These are phyloP conservation scores for Tenthredo distinguenda DNA, from an alignment of 2,888 invertebrate genomes.

Conservation along the genomic window DNA sequence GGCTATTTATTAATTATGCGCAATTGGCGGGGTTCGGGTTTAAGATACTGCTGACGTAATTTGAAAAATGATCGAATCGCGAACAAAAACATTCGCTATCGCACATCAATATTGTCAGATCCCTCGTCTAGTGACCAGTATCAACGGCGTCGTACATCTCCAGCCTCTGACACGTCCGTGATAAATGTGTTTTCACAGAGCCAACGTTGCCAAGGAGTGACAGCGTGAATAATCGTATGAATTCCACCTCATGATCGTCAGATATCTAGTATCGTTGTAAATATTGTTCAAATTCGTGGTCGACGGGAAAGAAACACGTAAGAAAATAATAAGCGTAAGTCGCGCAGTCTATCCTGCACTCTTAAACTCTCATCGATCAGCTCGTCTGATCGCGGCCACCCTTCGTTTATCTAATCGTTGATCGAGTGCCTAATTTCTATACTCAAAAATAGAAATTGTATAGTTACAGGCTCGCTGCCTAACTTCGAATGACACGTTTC, in stretches of 20 bases:
- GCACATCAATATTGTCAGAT: neutral
- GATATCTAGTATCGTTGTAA: neutral
- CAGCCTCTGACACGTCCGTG: neutral
- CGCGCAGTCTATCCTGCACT: neutral
- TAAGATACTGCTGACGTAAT: neutral
- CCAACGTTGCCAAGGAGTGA: neutral
- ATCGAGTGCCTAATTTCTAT: neutral
- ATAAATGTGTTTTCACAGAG: neutral
- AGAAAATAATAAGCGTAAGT: neutral
- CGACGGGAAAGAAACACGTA: neutral
- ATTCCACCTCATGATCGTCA: neutral
- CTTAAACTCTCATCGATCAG: neutral
- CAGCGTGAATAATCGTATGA: neutral
- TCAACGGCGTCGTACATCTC: neutral
- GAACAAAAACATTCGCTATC: neutral
- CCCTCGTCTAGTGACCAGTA: neutral
- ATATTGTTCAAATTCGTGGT: neutral
- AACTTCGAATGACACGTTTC: neutral
- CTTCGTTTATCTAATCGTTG: neutral
- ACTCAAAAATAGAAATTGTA: neutral
- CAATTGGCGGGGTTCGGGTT: neutral
- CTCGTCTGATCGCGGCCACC: neutral
- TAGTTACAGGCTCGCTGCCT: neutral
- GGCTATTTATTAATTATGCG: neutral
- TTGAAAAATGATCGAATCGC: neutral